phyloP scores from a whole-genome alignment of 2,888 invertebrate species.

The Troides helena region DNA sequence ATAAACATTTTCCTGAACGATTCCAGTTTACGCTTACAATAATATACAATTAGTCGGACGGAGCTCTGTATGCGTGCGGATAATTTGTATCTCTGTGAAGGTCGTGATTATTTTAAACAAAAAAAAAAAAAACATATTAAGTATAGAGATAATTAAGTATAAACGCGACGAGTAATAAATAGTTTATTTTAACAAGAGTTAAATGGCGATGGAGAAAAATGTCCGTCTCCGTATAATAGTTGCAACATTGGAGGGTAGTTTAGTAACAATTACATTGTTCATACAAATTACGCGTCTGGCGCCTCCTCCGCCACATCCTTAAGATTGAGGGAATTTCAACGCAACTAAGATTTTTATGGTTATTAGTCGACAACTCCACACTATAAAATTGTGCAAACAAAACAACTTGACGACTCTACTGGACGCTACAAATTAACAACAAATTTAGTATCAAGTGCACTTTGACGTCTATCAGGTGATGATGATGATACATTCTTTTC shows the following conservation, averaged over 20 bases:
- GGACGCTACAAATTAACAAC: not conserved
- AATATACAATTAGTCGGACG: conserved; percentile 35
- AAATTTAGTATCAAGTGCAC: not conserved
- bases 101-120: conserved; percentile 29
- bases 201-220: conserved; percentile 10
- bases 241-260: conserved; percentile 12
- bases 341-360: conserved; percentile 2
- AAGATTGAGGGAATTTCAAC: not conserved
- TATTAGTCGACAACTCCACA: conserved; percentile 1
- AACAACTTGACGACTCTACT: not conserved
- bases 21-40: conserved; percentile 18
- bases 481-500: no score
- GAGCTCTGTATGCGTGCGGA: conserved; percentile 34
- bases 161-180: conserved; percentile 22
- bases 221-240: conserved; percentile 2
- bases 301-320: conserved; percentile 2
- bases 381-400: not conserved
- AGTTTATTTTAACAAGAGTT: conserved; percentile 27
- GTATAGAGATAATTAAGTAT: conserved; percentile 22
- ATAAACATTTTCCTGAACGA: conserved; percentile 15
- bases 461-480: no score
- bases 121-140: conserved; percentile 32
- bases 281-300: conserved; percentile 12
- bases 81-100: conserved; percentile 35
- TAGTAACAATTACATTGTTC: conserved; percentile 5